phyloP scores from a whole-genome alignment of 2,797 vertebrate genomes.

The Austrolebias charrua region DNA sequence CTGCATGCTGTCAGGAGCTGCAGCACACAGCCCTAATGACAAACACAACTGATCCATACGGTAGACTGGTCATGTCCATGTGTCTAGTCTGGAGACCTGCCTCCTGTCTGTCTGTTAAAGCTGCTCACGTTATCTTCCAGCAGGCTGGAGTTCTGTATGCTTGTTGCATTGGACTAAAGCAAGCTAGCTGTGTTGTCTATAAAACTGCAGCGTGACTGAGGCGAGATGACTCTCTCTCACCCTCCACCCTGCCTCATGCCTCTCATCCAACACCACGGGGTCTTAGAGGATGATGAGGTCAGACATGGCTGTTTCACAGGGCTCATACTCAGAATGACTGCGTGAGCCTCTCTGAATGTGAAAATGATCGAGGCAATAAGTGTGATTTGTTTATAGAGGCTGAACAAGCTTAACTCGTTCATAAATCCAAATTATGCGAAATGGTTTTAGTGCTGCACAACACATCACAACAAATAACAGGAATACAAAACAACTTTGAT shows the following conservation, averaged over 20 bases:
- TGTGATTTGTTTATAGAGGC: not conserved
- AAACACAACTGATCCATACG: slow-evolving; percentile 35
- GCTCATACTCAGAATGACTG: slow-evolving; percentile 26
- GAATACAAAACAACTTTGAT: slow-evolving; percentile 32
- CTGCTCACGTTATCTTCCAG: slow-evolving; percentile 71
- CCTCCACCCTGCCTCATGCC: slow-evolving; percentile 29
- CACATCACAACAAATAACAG: too few species aligned
- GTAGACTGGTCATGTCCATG: slow-evolving; percentile 22
- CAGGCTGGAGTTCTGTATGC: slow-evolving; percentile 55
- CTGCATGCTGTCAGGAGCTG: slow-evolving; percentile 55
- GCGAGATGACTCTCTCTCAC: slow-evolving; percentile 39
- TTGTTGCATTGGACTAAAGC: slow-evolving; percentile 71
- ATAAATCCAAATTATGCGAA: too few species aligned
- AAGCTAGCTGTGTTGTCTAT: slow-evolving; percentile 63
- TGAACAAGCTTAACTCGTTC: too few species aligned
- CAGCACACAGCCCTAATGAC: slow-evolving; percentile 45
- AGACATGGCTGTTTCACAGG: slow-evolving; percentile 52
- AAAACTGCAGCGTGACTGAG: slow-evolving; percentile 66
- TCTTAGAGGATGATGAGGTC: slow-evolving; percentile 57
- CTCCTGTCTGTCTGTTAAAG: slow-evolving; percentile 72
- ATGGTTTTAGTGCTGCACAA: too few species aligned
- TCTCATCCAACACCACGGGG: slow-evolving; percentile 59
- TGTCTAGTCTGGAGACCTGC: slow-evolving; percentile 58
- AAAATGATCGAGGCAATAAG: slow-evolving; percentile 33
- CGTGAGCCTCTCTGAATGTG: slow-evolving; percentile 34